Evolutionary conservation across 1,140 invertebrate species (phyloP).

Genomic region (Drosophila sp.): DNA sequence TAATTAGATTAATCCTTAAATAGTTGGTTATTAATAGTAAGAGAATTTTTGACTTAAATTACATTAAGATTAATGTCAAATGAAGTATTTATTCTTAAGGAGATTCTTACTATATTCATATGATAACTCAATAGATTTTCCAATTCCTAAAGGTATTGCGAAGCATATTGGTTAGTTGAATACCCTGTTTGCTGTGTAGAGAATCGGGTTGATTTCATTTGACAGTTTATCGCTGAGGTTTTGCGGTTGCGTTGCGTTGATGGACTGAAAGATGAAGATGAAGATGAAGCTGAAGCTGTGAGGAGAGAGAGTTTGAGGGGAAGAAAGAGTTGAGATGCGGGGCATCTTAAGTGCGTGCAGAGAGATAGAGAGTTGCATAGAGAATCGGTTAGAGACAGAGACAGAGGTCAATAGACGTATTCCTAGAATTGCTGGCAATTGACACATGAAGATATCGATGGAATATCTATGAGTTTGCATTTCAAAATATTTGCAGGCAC

Average conservation of each 20-base stretch:
- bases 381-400: slow-evolving; percentile 32
- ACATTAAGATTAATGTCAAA: too few relatives aligned
- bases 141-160: background rate
- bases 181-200: background rate
- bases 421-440: slow-evolving; percentile 66
- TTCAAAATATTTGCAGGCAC: slow-evolving; percentile 61
- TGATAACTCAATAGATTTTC: background rate
- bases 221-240: slow-evolving; percentile 68
- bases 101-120: too few relatives aligned
- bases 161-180: background rate
- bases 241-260: slow-evolving; percentile 45
- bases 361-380: background rate
- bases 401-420: slow-evolving; percentile 37
- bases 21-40: too few relatives aligned
- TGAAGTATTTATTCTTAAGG: too few relatives aligned
- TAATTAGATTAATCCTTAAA: too few relatives aligned
- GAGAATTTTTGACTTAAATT: too few relatives aligned
- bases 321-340: too few relatives aligned
- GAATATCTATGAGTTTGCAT: slow-evolving; percentile 42
- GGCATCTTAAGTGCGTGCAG: slow-evolving; percentile 32
- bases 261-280: slow-evolving; percentile 30
- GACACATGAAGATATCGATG: slow-evolving; percentile 35
- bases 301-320: background rate
- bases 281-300: background rate
- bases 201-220: slow-evolving; percentile 62